Evolutionary conservation across 53 echinoderm and acorn worm species (phyloP).

Genomic region (Holothuria leucospilota): DNA sequence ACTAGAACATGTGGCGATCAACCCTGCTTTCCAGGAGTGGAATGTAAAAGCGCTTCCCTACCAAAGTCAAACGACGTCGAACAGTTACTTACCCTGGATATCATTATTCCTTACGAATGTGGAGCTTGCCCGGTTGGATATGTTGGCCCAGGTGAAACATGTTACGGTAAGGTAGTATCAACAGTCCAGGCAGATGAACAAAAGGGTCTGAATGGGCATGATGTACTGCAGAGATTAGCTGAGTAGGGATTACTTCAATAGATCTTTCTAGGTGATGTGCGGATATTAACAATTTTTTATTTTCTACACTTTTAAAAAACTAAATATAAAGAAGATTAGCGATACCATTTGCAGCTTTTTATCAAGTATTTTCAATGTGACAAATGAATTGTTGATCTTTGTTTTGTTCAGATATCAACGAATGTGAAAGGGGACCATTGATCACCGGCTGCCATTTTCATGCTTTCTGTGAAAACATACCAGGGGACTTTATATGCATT

Average conservation of each 20-base stretch:
- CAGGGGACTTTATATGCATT: conserved; percentile 71
- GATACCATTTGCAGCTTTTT: no score
- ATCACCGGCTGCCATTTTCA: conserved; percentile 62
- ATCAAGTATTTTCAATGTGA: no score
- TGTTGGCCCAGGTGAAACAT: conserved; percentile 78
- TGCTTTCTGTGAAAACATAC: conserved; percentile 74
- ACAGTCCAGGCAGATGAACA: no score
- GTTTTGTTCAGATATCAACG: conserved; percentile 70
- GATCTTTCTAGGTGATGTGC: no score
- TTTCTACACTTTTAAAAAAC: no score
- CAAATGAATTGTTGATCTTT: no score
- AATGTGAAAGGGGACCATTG: conserved; percentile 68
- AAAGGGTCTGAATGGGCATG: no score
- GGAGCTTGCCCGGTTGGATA: conserved; percentile 78
- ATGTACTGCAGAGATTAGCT: no score
- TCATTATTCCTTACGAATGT: conserved; percentile 78
- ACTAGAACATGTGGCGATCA: conserved; percentile 60
- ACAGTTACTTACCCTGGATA: conserved; percentile 34
- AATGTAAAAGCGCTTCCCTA: conserved; percentile 51
- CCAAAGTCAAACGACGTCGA: conserved; percentile 41
- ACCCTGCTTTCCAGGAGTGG: conserved; percentile 73
- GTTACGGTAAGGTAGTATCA: conserved; percentile 63
- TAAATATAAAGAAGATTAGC: no score
- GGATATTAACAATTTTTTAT: no score
- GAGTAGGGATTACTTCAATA: no score